A percentile compares a stretch with the other conserved stretches of the same genome.
Conservation (phyloP, 2,888 invertebrate species). For the Blastobasis lacticolella region DNA sequence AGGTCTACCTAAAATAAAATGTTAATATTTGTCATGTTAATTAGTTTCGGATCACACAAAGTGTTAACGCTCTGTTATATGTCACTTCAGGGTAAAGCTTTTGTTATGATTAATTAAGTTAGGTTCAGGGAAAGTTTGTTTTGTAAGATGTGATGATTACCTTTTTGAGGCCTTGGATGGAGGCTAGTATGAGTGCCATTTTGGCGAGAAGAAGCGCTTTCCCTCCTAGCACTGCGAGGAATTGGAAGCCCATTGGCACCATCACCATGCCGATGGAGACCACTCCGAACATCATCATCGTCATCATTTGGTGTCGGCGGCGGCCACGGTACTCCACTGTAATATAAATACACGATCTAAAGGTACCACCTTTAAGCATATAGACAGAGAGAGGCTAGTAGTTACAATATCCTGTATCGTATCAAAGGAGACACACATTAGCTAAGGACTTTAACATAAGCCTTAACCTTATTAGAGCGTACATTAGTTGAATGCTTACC, state of each 20-base stretch:
- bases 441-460: too few relatives aligned
- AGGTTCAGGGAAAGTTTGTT: not conserved
- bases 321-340: slow-evolving; percentile 70
- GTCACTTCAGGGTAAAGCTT: slow-evolving; percentile 2
- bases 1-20: slow-evolving; percentile 66
- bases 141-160: slow-evolving; percentile 36
- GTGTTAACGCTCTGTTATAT: not conserved
- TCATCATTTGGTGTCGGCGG: slow-evolving; percentile 79
- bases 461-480: too few relatives aligned
- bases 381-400: too few relatives aligned
- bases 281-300: slow-evolving; percentile 85
- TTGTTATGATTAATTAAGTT: slow-evolving; percentile 6
- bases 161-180: slow-evolving; percentile 86
- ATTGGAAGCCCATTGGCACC: slow-evolving; percentile 88
- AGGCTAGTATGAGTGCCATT: slow-evolving; percentile 85
- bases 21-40: slow-evolving; percentile 28
- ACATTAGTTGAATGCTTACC: too few relatives aligned
- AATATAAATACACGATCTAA: slow-evolving; percentile 1
- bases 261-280: slow-evolving; percentile 84
- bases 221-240: slow-evolving; percentile 86
- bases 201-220: slow-evolving; percentile 87
- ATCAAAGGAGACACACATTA: too few relatives aligned
- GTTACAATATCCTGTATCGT: too few relatives aligned
- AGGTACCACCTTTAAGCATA: too few relatives aligned
- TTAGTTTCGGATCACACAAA: not conserved